Evolutionary conservation across 2,113 vertebrate genomes (phyloP).

Genomic region (Sphyrna mokarran): DNA sequence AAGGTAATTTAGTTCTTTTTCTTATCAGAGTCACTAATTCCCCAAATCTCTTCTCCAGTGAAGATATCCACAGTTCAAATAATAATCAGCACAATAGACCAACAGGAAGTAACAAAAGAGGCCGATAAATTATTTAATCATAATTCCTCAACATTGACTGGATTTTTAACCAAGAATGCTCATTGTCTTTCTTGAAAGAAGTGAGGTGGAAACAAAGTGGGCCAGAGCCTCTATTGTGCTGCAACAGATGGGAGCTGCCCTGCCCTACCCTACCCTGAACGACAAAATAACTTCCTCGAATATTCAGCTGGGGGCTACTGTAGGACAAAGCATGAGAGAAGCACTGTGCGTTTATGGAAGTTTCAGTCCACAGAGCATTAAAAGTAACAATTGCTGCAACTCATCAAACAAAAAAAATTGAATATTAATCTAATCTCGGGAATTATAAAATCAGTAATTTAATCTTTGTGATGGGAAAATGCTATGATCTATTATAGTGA

Average conservation of each 20-base stretch:
- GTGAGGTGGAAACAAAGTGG: background rate
- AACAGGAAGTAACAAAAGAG: background rate
- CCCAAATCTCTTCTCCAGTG: background rate
- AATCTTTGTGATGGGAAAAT: background rate
- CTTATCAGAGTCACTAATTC: background rate
- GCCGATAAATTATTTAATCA: background rate
- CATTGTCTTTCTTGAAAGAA: background rate
- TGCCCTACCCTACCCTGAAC: background rate
- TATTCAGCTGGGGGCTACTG: background rate
- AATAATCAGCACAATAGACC: background rate
- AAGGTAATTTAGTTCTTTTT: background rate
- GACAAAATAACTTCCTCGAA: background rate
- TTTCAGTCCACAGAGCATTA: background rate
- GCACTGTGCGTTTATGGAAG: background rate
- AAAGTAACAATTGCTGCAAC: background rate
- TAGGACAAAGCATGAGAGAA: background rate
- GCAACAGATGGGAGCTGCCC: background rate
- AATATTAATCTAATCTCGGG: background rate
- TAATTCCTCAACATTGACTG: background rate
- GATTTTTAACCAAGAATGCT: background rate
- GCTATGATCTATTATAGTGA: background rate
- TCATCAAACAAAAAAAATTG: background rate
- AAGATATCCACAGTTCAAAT: background rate
- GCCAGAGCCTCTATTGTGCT: background rate
- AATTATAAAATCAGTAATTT: conserved; percentile 5